These are phyloP conservation scores for Vireo griseus DNA, from an alignment of 2,797 vertebrate species.

Conservation along the genomic window DNA sequence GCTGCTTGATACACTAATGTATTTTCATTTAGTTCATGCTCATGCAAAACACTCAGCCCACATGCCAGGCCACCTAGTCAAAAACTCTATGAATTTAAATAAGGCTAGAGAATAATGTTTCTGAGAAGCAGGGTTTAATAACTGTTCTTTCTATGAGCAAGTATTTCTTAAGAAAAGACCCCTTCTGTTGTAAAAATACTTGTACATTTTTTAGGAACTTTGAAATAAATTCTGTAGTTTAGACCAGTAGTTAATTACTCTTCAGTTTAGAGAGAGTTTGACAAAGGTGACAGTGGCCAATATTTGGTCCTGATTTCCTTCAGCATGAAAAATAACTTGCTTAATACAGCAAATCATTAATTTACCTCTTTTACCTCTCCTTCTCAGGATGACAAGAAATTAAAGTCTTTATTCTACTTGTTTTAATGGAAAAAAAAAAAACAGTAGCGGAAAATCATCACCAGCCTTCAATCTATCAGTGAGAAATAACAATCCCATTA, in stretches of 20 bases:
- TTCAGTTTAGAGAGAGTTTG: background rate
- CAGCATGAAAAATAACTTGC: background rate
- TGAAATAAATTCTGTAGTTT: background rate
- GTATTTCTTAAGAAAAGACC: background rate
- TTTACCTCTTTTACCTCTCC: background rate
- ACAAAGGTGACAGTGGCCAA: background rate
- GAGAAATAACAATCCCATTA: background rate
- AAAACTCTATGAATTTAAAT: slow-evolving; percentile 39
- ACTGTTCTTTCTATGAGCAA: background rate
- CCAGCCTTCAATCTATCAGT: background rate
- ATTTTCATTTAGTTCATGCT: background rate
- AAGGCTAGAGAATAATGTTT: background rate
- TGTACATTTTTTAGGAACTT: background rate
- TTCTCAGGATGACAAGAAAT: background rate
- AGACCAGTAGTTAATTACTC: background rate
- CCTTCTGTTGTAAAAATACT: background rate
- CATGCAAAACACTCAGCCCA: background rate
- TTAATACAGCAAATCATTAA: background rate
- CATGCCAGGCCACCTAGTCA: background rate
- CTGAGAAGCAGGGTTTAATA: background rate
- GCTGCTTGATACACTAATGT: background rate
- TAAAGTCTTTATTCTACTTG: background rate
- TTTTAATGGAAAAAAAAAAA: background rate
- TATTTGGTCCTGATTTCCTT: background rate
- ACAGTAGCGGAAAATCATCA: background rate